Base-by-base conservation (phyloP, 2,888 invertebrate species). In the Ophonus ardosiacus region DNA sequence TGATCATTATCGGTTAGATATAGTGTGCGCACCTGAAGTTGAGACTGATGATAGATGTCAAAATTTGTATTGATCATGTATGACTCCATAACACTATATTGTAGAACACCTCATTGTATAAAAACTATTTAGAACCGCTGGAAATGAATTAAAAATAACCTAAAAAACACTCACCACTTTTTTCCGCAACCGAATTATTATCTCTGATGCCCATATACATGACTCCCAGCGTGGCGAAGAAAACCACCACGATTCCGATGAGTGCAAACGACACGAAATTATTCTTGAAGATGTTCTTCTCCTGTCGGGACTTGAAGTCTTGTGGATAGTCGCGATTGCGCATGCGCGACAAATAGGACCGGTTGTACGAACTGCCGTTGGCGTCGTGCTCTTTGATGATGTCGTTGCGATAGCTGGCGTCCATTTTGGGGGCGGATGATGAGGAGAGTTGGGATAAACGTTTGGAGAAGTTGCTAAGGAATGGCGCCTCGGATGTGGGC, bases 381-480 rank as follows among this genome's bases (percentile, higher is more conserved):
- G 89, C 88, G 83, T 91, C 91, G 68, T 91, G 89, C 85, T 91
- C 91, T 85, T 91, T 91, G 43, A 91, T 90, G 5, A 89, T 88
- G 85, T 90, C 90, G 57, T 88, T 90, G 85, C 90, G 90, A 82
- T 88, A 89, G 78, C 90, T 90, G 80, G 87, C 88, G 18, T 89
- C 89, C 10, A 86, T 85, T 68, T 88, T 89, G 38, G 88, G 88
- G 43, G 56, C 86, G 15, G 83, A 51, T 21, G 87, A 86, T 2
- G 88, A 81, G 3, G 89, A 89, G 65, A 91, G 78, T 78, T 90
- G 90, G 13, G 94, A 93, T 86, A 95, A 90, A 86, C 95, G 93
- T 85, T 93, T 92, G 0, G 95, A 95, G 87, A 95, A 96, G 88
- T 94, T 95, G 88, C 95, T 95, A 88, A 95, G 91, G 90, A 94